Percentiles rank a stretch among this genome's conserved stretches.
Conservation (phyloP, 1,140 invertebrate genomes). For the Achroia grisella region DNA sequence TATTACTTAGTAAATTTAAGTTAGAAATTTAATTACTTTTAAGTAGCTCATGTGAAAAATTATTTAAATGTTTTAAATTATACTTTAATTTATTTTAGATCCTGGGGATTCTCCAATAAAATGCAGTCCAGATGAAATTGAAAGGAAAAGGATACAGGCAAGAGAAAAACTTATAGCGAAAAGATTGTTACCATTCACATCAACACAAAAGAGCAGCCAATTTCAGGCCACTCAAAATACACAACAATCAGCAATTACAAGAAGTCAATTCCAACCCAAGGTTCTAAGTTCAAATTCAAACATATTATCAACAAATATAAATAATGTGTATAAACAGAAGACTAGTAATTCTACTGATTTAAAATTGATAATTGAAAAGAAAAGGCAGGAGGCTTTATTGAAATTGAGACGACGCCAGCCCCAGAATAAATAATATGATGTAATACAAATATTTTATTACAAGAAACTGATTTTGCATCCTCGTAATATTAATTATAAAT, state of each 20-base stretch:
- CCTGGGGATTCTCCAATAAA: constrained; percentile 41
- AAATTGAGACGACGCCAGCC: constrained; percentile 43
- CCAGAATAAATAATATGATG: constrained; percentile 10
- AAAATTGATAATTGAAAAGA: constrained; percentile 52
- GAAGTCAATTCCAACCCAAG: constrained; percentile 32
- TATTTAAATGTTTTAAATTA: too few relatives aligned
- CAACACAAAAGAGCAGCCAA: constrained; percentile 20
- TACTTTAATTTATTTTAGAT: constrained; percentile 14
- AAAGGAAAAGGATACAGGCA: constrained; percentile 54
- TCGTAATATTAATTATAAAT: too few relatives aligned
- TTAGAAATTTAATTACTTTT: too few relatives aligned
- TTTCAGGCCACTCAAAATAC: constrained; percentile 3
- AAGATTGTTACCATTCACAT: constrained; percentile 44
- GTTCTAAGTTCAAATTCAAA: constrained; percentile 11
- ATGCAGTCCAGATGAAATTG: constrained; percentile 61
- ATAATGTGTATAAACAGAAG: constrained; percentile 6
- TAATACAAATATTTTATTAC: too few relatives aligned
- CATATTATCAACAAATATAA: neutral
- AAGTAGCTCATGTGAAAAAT: too few relatives aligned
- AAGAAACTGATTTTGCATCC: too few relatives aligned
- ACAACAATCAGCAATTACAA: constrained; percentile 13
- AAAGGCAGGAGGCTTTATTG: constrained; percentile 62
- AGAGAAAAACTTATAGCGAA: constrained; percentile 58
- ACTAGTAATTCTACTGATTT: constrained; percentile 24
- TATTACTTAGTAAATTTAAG: too few relatives aligned